Percentiles rank a stretch among this genome's conserved stretches.
These are phyloP conservation scores for Microtus montanus DNA, from an alignment of 2,113 vertebrate genomes.

Conservation along the genomic window DNA sequence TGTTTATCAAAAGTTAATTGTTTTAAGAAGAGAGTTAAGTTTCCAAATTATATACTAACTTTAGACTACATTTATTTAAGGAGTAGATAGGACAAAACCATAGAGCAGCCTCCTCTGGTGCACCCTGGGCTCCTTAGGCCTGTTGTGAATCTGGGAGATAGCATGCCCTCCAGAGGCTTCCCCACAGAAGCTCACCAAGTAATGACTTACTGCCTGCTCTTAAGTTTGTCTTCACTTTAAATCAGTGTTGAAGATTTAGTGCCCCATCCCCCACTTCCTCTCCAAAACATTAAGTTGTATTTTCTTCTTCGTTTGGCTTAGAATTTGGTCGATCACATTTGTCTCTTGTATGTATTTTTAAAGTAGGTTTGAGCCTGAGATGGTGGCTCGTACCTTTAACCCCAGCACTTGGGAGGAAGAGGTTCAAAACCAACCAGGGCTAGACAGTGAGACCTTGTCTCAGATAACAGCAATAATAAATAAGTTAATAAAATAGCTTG, in stretches of 20 bases:
- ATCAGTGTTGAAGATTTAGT: not conserved
- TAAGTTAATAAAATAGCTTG: not conserved
- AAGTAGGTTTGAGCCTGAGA: not conserved
- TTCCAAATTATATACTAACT: slow-evolving; percentile 56
- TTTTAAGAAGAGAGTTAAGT: slow-evolving; percentile 60
- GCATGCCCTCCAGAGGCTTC: not conserved
- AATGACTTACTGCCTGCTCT: not conserved
- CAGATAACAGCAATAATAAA: not conserved
- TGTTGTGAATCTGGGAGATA: not conserved
- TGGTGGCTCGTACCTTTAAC: not conserved
- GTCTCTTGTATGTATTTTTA: not conserved
- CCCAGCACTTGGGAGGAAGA: not conserved
- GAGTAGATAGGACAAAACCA: slow-evolving; percentile 22
- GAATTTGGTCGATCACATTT: slow-evolving; percentile 35
- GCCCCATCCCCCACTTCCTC: not conserved
- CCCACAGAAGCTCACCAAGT: not conserved
- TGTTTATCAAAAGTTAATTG: slow-evolving; percentile 64
- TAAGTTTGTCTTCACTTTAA: not conserved
- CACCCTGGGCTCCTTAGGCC: not conserved
- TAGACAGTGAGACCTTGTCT: not conserved
- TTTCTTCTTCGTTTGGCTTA: slow-evolving; percentile 43
- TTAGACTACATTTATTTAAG: slow-evolving; percentile 52
- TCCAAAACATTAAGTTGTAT: slow-evolving; percentile 11
- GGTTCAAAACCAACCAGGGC: not conserved
- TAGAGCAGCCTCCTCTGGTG: slow-evolving; percentile 25